Base-by-base conservation (phyloP, 2,797 vertebrate species). In the Sarcophilus harrisii region DNA sequence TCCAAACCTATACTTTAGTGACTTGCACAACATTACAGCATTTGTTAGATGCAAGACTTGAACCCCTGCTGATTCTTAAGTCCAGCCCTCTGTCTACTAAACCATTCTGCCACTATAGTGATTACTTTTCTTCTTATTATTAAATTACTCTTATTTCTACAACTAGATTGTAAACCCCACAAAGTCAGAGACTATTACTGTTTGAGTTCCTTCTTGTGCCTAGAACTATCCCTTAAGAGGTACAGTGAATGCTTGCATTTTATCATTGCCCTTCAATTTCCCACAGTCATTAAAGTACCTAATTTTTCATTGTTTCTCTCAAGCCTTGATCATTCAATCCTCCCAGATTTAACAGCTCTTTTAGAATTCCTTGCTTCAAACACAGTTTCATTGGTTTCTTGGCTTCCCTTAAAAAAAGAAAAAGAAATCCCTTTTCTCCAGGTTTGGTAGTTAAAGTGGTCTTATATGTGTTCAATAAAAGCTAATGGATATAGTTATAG, bases 321-420 rank as follows among this genome's bases (percentile, higher is more conserved):
- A 32, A 49, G 54, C 57, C 73, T 73, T 45, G 73, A 49, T 27
- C 8, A 16, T 58, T 55, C 11, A 60, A 16, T 21, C 57, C n/a
- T 55, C 27, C 32, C 45, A 54, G 73, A 87, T 30, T 92, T 90
- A 29, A 45, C 18, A 1, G 16, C 73, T 59, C 90, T 58, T 95
- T 62, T 90, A 18, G 45, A 94, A 13, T 89, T 32, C 81, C 90
- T 28, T 93, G 66, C 27, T 92, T 21, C 90, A 57, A 95, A 94
- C 29, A 58, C 90, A 87, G 54, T 21, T 58, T 92, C 62, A 18
- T 81, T 81, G 16, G n/a, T 73, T 38, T 32, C 6, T 8, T 73
- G 66, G 16, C 18, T 81, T 6, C 6, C n/a, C 90, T 87, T 59
- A n/a, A 10, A 55, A 55, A 52, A 4, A 55, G 8, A 11, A 55